These are phyloP conservation scores for Sebastiscus tertius DNA, from an alignment of 2,797 vertebrate species.

Conservation along the genomic window DNA sequence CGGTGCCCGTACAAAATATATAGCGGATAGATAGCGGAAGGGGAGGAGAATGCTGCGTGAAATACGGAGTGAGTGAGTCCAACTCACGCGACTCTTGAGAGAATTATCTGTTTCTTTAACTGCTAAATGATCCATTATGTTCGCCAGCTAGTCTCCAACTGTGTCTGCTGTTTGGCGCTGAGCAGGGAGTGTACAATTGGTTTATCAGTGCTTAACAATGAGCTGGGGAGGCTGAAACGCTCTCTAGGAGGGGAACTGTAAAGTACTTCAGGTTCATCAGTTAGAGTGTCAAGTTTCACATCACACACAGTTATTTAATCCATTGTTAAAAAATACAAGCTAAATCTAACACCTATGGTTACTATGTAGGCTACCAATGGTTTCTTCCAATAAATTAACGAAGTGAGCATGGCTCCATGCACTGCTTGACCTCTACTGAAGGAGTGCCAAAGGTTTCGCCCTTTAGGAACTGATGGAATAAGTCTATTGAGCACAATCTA, in stretches of 20 bases:
- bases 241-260: not conserved
- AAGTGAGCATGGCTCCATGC: too few relatives aligned
- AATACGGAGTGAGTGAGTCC: too few relatives aligned
- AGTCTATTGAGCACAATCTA: too few relatives aligned
- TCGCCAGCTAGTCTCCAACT: not conserved
- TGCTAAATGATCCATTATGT: not conserved
- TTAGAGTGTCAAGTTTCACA: not conserved
- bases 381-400: not conserved
- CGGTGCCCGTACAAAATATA: too few relatives aligned
- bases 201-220: not conserved
- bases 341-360: not conserved
- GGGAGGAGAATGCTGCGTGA: too few relatives aligned
- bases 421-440: too few relatives aligned
- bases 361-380: not conserved
- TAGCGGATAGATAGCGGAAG: too few relatives aligned
- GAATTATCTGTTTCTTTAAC: not conserved
- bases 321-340: not conserved
- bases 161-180: not conserved
- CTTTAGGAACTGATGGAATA: too few relatives aligned
- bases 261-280: not conserved
- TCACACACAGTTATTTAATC: not conserved
- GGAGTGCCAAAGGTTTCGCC: too few relatives aligned
- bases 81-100: too few relatives aligned
- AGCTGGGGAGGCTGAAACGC: not conserved
- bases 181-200: not conserved